Evolutionary conservation across 2,888 invertebrate genomes (phyloP).

Genomic region (Drosophila neonasuta): DNA sequence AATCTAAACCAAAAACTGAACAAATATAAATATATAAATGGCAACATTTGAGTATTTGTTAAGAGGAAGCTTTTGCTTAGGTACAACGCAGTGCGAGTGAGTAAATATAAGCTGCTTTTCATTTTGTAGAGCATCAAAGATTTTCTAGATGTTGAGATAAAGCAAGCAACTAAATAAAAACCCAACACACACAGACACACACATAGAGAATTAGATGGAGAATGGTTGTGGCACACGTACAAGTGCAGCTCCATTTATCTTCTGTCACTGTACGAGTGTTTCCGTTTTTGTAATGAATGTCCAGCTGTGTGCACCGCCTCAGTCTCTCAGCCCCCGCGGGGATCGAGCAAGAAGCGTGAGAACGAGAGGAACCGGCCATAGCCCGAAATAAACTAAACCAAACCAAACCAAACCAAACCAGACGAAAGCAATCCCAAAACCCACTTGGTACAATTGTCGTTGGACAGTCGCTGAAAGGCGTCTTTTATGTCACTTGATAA

Average conservation of each 20-base stretch:
- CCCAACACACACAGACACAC: conserved; percentile 53
- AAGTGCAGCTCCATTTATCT: conserved; percentile 76
- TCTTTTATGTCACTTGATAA: conserved; percentile 76
- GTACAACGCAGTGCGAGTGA: background rate
- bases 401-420: conserved; percentile 28
- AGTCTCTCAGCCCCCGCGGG: conserved; percentile 58
- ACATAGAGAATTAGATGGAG: conserved; percentile 1
- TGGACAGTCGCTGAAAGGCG: conserved; percentile 73
- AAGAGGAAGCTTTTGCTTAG: background rate
- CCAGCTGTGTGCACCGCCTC: conserved; percentile 74
- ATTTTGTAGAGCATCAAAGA: conserved; percentile 73
- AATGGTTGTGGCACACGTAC: conserved; percentile 60
- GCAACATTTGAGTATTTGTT: conserved; percentile 7
- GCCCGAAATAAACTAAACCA: conserved; percentile 44
- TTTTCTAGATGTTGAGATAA: conserved; percentile 72
- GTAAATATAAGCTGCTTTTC: conserved; percentile 65
- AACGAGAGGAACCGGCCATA: conserved; percentile 1
- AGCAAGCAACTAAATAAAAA: conserved; percentile 76
- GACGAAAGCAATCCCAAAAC: conserved; percentile 30
- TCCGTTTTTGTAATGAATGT: conserved; percentile 77
- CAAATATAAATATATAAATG: conserved; percentile 8
- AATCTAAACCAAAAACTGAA: conserved; percentile 50
- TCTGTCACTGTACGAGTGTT: conserved; percentile 76
- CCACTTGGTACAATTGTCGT: conserved; percentile 66
- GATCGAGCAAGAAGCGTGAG: conserved; percentile 18